phyloP scores from a whole-genome alignment of 2,113 vertebrate genomes.

The Nansenia antarctica region DNA sequence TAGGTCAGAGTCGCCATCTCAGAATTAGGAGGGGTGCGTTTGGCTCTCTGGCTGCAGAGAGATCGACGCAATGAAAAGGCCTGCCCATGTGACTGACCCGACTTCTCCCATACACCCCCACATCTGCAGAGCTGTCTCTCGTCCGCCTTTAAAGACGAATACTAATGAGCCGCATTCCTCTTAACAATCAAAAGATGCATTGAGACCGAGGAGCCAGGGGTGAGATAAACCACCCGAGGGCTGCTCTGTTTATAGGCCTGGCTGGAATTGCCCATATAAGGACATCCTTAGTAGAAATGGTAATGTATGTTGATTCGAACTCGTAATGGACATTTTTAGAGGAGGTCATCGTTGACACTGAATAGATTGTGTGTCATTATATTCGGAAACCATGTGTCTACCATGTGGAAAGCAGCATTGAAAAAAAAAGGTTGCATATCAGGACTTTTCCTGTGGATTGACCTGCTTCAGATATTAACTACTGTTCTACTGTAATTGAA shows the following conservation, averaged over 20 bases:
- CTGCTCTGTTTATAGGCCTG: constrained; percentile 57
- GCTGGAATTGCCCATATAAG: constrained; percentile 50
- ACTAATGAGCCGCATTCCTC: constrained; percentile 65
- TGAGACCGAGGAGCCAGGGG: constrained; percentile 55
- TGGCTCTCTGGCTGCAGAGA: constrained; percentile 50
- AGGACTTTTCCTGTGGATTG: too few species aligned
- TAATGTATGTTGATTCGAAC: too few species aligned
- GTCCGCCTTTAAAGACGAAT: constrained; percentile 65
- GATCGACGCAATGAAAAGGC: constrained; percentile 51
- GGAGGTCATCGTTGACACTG: too few species aligned
- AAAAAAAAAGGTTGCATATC: too few species aligned
- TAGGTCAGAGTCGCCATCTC: constrained; percentile 74
- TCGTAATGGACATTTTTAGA: too few species aligned
- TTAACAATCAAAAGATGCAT: constrained; percentile 76
- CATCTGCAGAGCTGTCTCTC: constrained; percentile 58
- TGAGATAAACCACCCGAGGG: constrained; percentile 50
- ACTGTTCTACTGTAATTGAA: too few species aligned
- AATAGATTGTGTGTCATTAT: too few species aligned
- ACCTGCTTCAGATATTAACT: too few species aligned
- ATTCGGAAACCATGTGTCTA: too few species aligned
- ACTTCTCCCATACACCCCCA: constrained; percentile 47
- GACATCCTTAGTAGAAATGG: constrained; percentile 3
- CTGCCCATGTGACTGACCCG: constrained; percentile 58
- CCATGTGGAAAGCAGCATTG: too few species aligned
- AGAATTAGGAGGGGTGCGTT: constrained; percentile 61